Conservation (phyloP, 2,113 vertebrate species). For the Salminus brasiliensis region DNA sequence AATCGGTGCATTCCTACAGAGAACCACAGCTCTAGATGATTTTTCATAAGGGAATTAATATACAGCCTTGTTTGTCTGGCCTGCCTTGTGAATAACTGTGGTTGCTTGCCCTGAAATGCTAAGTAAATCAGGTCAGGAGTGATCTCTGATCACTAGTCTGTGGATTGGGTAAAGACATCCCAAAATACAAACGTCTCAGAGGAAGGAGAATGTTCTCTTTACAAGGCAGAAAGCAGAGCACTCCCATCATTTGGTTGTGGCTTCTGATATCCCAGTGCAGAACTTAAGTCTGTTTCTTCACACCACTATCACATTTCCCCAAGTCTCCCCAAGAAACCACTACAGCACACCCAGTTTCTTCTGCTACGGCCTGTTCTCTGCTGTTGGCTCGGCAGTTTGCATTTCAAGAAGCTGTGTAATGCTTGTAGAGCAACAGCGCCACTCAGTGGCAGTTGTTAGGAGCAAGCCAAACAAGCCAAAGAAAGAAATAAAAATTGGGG, state of each 20-base stretch:
- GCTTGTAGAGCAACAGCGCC: not conserved
- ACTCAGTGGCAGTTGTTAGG: conserved; percentile 5
- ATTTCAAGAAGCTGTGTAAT: not conserved
- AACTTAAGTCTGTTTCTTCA: not conserved
- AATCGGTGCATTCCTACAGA: too few relatives aligned
- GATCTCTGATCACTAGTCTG: not conserved
- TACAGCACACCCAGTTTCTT: not conserved
- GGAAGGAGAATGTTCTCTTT: too few relatives aligned
- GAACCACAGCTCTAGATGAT: too few relatives aligned
- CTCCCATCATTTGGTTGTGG: too few relatives aligned
- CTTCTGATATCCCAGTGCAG: not conserved
- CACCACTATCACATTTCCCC: not conserved
- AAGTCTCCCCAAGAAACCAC: not conserved
- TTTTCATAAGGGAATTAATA: not conserved
- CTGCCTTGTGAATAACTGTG: too few relatives aligned
- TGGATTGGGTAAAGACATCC: not conserved
- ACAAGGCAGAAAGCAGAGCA: too few relatives aligned
- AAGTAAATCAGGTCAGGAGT: not conserved
- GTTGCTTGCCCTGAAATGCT: not conserved
- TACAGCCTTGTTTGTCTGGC: too few relatives aligned
- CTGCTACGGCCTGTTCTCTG: not conserved
- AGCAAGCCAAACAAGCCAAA: too few relatives aligned
- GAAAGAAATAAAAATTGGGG: too few relatives aligned
- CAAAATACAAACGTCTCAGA: not conserved
- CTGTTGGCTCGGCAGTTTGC: not conserved